Evolutionary conservation across 2,113 vertebrate genomes (phyloP).

Genomic region (Sterrhoptilus dennistouni): DNA sequence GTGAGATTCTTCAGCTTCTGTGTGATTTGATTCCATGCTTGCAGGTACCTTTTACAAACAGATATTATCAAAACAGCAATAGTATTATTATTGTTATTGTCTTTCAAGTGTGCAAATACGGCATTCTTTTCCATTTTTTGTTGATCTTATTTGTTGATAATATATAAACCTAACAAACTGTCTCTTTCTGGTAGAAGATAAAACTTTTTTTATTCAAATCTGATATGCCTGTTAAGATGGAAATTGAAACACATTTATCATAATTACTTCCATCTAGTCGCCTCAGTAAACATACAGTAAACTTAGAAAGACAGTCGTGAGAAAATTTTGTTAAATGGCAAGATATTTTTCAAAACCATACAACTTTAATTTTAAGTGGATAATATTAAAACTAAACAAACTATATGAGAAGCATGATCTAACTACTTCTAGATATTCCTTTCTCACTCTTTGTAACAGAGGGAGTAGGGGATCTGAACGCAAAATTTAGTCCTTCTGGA

Average conservation of each 20-base stretch:
- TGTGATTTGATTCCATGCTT: slow-evolving; percentile 83
- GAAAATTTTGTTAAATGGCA: neutral
- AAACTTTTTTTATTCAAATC: neutral
- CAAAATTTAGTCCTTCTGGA: neutral
- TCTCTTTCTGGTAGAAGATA: neutral
- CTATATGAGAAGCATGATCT: neutral
- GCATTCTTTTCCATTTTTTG: neutral
- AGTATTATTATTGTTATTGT: neutral
- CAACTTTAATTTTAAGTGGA: neutral
- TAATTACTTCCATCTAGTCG: neutral
- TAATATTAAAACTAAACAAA: neutral
- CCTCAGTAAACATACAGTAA: neutral
- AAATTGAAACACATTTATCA: neutral
- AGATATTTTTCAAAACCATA: neutral
- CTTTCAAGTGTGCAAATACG: neutral
- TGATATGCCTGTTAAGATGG: neutral
- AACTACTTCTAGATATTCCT: neutral
- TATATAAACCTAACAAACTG: neutral
- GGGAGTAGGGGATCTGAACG: neutral
- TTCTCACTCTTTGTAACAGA: neutral
- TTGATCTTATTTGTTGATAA: neutral
- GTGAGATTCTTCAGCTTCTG: slow-evolving; percentile 78
- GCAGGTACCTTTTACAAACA: slow-evolving; percentile 74
- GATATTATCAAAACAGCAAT: neutral
- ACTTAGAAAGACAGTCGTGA: neutral